phyloP scores from a whole-genome alignment of 2,888 invertebrate genomes.

The Anorthoa munda region DNA sequence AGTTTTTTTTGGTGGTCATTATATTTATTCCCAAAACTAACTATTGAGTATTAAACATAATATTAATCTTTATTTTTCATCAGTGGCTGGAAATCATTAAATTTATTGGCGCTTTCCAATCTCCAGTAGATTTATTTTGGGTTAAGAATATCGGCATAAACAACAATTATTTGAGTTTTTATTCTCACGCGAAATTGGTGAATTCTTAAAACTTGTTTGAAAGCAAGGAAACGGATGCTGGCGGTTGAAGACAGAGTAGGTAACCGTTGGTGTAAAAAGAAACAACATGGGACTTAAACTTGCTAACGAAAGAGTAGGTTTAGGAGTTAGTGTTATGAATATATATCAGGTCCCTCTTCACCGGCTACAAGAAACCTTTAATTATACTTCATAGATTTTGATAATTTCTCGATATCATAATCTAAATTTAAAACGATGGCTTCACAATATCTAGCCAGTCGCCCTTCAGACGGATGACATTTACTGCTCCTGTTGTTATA shows the following conservation, averaged over 20 bases:
- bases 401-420: too few relatives aligned
- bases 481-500: too few relatives aligned
- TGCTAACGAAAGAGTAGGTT: not conserved
- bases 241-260: not conserved
- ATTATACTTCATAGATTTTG: too few relatives aligned
- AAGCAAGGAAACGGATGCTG: conserved; percentile 16
- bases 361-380: too few relatives aligned
- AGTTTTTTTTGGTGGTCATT: too few relatives aligned
- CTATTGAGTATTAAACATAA: conserved; percentile 22
- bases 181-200: conserved; percentile 21
- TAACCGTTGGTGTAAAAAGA: conserved; percentile 1
- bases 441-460: too few relatives aligned
- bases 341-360: too few relatives aligned
- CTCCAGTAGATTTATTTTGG: conserved; percentile 18
- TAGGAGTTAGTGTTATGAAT: too few relatives aligned
- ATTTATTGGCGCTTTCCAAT: conserved; percentile 50
- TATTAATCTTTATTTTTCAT: conserved; percentile 36
- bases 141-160: conserved; percentile 24
- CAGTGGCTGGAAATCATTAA: conserved; percentile 31
- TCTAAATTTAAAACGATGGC: too few relatives aligned
- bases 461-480: too few relatives aligned
- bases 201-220: not conserved
- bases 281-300: not conserved
- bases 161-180: conserved; percentile 26
- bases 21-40: too few relatives aligned